Percentiles rank a stretch among this genome's conserved stretches.
Evolutionary conservation across 2,888 invertebrate species (phyloP).

Genomic region (Leptogaster cylindrica): DNA sequence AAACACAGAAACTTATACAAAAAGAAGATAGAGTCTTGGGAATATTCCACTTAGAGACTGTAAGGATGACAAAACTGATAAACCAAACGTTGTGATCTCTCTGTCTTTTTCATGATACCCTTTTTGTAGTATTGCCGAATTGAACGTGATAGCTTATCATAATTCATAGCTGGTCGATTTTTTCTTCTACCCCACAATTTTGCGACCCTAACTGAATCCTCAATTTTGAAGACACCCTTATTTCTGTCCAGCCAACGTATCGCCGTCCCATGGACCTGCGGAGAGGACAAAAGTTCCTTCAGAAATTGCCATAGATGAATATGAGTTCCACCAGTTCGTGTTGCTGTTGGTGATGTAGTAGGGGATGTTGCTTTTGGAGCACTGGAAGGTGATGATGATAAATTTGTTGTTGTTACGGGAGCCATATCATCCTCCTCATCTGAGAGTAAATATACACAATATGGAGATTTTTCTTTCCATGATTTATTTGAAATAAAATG

Average conservation of each 20-base stretch:
- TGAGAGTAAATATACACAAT: slow-evolving; percentile 50
- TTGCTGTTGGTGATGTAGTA: slow-evolving; percentile 45
- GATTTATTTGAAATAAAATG: no score
- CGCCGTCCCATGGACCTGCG: slow-evolving; percentile 88
- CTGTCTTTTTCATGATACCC: slow-evolving; percentile 99
- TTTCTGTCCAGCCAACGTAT: slow-evolving; percentile 96
- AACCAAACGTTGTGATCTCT: slow-evolving; percentile 95
- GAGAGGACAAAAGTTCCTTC: slow-evolving; percentile 89
- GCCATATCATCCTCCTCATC: slow-evolving; percentile 63
- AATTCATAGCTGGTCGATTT: slow-evolving; percentile 99
- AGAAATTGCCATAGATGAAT: slow-evolving; percentile 99
- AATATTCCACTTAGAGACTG: slow-evolving; percentile 67
- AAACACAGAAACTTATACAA: no score
- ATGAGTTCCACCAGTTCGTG: slow-evolving; percentile 75
- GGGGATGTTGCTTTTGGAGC: slow-evolving; percentile 40
- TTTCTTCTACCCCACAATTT: slow-evolving; percentile 97
- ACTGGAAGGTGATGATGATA: slow-evolving; percentile 48
- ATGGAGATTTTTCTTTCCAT: no score
- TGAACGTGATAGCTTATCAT: slow-evolving; percentile 96
- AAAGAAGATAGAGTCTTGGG: not conserved
- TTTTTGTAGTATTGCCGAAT: slow-evolving; percentile 99
- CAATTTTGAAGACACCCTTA: slow-evolving; percentile 98
- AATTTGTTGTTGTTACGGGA: slow-evolving; percentile 57
- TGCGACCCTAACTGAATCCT: slow-evolving; percentile 97
- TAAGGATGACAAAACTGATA: slow-evolving; percentile 99